phyloP scores from a whole-genome alignment of 2,888 invertebrate species.

The Latrodectus hesperus region DNA sequence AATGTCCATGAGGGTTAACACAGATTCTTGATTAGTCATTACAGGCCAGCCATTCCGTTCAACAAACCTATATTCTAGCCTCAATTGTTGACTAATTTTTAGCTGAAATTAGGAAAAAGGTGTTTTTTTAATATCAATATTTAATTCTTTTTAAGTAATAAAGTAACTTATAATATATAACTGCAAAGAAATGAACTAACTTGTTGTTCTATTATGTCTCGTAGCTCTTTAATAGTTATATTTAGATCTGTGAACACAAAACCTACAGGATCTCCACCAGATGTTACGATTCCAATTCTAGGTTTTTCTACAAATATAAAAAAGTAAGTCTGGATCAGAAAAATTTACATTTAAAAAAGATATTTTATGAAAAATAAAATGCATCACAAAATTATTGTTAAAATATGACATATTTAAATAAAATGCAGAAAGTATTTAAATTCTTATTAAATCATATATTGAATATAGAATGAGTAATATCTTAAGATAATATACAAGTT shows the following conservation, averaged over 20 bases:
- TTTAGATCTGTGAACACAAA: conserved; percentile 69
- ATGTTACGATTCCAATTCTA: conserved; percentile 58
- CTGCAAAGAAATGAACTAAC: conserved; percentile 22
- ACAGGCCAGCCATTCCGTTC: conserved; percentile 74
- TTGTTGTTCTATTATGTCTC: conserved; percentile 68
- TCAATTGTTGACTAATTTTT: conserved; percentile 53
- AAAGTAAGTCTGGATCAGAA: too few species aligned
- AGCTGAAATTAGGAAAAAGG: conserved; percentile 36
- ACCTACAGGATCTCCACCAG: conserved; percentile 62
- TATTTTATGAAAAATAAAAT: too few species aligned
- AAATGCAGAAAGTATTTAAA: too few species aligned
- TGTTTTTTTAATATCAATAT: background rate
- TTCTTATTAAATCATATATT: too few species aligned
- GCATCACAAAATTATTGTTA: too few species aligned
- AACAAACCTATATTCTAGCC: conserved; percentile 67
- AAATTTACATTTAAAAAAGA: too few species aligned
- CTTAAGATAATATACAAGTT: too few species aligned
- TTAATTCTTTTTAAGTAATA: background rate
- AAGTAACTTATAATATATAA: background rate
- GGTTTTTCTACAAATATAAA: conserved; percentile 59
- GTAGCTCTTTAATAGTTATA: conserved; percentile 66
- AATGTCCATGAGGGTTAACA: conserved; percentile 73
- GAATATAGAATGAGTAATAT: too few species aligned
- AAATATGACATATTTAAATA: too few species aligned
- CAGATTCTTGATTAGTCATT: conserved; percentile 72